Percentiles rank a stretch among this genome's conserved stretches.
Evolutionary conservation across 2,797 vertebrate species (phyloP).

Genomic region (Urosaurus nigricauda): DNA sequence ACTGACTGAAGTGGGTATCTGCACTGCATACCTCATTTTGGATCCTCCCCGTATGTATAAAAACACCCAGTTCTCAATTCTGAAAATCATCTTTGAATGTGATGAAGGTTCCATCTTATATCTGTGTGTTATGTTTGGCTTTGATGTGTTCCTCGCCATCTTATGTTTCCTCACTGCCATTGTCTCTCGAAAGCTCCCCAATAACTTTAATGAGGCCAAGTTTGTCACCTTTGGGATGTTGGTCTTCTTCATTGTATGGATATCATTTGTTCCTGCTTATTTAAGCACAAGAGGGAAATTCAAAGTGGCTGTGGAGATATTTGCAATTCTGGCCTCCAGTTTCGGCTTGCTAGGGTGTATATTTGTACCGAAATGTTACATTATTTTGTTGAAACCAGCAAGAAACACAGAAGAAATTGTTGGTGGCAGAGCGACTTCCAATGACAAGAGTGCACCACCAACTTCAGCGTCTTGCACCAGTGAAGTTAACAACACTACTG

Average conservation of each 20-base stretch:
- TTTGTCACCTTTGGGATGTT: constrained; percentile 88
- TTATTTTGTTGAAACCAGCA: constrained; percentile 87
- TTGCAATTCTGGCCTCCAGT: constrained; percentile 90
- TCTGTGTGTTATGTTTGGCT: constrained; percentile 87
- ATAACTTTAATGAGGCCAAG: constrained; percentile 89
- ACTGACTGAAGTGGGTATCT: constrained; percentile 79
- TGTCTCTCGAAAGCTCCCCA: constrained; percentile 83
- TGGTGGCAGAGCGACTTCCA: constrained; percentile 54
- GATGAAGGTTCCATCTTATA: constrained; percentile 85
- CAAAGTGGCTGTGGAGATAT: constrained; percentile 91
- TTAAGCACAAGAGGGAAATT: constrained; percentile 91
- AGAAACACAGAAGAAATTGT: constrained; percentile 86
- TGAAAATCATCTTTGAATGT: constrained; percentile 90
- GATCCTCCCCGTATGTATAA: constrained; percentile 83
- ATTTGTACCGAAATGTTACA: constrained; percentile 90
- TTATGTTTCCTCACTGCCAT: constrained; percentile 86
- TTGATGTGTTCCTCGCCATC: constrained; percentile 85
- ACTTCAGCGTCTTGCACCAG: constrained; percentile 83
- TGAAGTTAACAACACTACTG: constrained; percentile 74
- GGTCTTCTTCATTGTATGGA: constrained; percentile 91
- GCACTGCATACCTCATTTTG: constrained; percentile 83
- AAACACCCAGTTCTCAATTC: constrained; percentile 87
- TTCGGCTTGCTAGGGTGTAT: constrained; percentile 87
- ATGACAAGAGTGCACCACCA: constrained; percentile 77
- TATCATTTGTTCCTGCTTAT: constrained; percentile 89